A percentile compares a stretch with the other conserved stretches of the same genome.
Conservation (phyloP, 2,888 invertebrate genomes). For the Podabrus alpinus region DNA sequence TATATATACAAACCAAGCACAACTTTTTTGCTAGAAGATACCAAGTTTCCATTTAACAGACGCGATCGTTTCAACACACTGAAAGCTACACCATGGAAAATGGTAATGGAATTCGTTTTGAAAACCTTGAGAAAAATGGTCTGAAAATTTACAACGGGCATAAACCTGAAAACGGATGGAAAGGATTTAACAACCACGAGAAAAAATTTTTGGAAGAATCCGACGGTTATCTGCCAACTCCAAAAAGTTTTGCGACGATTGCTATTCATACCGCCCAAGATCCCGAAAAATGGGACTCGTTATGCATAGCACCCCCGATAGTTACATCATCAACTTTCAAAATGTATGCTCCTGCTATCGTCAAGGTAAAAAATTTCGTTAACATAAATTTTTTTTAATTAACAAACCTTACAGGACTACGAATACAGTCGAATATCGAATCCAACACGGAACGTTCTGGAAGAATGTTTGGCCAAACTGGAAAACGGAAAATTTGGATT, state of each 20-base stretch:
- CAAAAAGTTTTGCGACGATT: conserved; percentile 79
- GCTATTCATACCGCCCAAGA: conserved; percentile 93
- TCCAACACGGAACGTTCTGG: conserved; percentile 82
- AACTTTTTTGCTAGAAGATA: not conserved
- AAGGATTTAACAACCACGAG: no score
- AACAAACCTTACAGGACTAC: conserved; percentile 64
- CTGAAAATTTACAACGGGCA: no score
- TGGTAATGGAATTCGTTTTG: not conserved
- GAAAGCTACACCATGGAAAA: not conserved
- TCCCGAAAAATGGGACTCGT: conserved; percentile 85
- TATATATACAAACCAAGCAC: not conserved
- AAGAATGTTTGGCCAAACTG: conserved; percentile 81
- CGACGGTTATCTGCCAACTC: conserved; percentile 60
- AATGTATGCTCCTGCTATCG: conserved; percentile 76
- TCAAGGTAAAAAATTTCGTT: not conserved
- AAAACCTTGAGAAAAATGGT: no score
- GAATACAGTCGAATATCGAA: conserved; percentile 92
- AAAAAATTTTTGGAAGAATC: no score
- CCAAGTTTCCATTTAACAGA: not conserved
- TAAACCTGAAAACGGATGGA: not conserved
- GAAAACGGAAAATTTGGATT: conserved; percentile 82
- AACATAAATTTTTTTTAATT: not conserved
- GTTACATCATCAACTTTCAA: conserved; percentile 90
- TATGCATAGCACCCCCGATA: conserved; percentile 87
- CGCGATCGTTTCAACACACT: not conserved